Percentiles rank a stretch among this genome's conserved stretches.
phyloP scores from a whole-genome alignment of 2,113 vertebrate species.

The Phaetusa simplex region DNA sequence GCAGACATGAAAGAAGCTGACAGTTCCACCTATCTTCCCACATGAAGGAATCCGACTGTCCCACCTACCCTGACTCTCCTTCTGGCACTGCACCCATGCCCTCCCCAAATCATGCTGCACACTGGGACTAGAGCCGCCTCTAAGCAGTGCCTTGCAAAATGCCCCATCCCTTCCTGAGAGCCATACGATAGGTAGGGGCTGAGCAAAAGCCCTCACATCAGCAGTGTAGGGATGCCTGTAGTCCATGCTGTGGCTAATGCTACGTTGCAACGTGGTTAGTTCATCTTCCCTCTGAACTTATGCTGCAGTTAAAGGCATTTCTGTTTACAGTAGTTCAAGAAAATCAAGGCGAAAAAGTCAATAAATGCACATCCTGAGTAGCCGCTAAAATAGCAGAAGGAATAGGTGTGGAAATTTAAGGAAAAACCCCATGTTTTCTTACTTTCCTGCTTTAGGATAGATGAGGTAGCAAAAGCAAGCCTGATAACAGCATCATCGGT shows the following conservation, averaged over 20 bases:
- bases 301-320: neutral
- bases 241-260: neutral
- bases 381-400: neutral
- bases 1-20: neutral
- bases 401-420: neutral
- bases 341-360: neutral
- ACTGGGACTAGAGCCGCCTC: neutral
- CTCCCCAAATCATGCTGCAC: fast-evolving
- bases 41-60: neutral
- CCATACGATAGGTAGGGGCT: neutral
- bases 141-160: neutral
- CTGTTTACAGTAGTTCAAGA: neutral
- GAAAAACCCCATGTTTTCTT: neutral
- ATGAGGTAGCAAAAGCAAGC: neutral
- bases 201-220: neutral
- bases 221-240: neutral
- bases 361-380: neutral
- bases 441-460: neutral
- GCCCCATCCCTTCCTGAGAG: neutral
- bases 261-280: neutral
- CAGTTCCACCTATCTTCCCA: neutral
- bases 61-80: neutral
- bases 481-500: neutral
- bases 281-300: neutral
- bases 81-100: neutral